A percentile compares a stretch with the other conserved stretches of the same genome.
These are phyloP conservation scores for Bufo gargarizans DNA, from an alignment of 2,113 vertebrate species.

Conservation along the genomic window DNA sequence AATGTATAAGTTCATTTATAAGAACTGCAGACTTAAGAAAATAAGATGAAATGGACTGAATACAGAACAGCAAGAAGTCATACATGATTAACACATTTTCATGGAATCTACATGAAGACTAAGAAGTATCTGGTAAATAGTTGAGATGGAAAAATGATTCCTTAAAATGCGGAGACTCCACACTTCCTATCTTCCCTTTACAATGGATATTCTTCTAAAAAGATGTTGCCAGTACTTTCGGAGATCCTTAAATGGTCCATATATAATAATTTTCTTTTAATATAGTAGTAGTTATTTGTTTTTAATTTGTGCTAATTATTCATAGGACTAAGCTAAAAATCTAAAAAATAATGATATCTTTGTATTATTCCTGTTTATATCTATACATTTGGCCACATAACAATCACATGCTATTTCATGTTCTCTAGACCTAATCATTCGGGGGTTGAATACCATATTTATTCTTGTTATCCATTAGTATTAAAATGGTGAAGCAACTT, in stretches of 20 bases:
- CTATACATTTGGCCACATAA: background rate
- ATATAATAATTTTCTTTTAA: too few species aligned
- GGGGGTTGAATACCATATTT: background rate
- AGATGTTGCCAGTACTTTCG: too few species aligned
- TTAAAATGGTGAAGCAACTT: background rate
- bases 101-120: background rate
- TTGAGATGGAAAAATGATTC: background rate
- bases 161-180: background rate
- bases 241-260: too few species aligned
- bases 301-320: background rate
- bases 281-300: background rate
- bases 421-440: background rate
- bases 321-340: background rate
- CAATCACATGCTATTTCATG: background rate
- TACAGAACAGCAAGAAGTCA: background rate
- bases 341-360: too few species aligned
- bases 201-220: background rate
- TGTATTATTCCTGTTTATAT: background rate
- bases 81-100: background rate
- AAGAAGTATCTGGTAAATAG: background rate
- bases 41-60: background rate
- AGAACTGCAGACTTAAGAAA: background rate
- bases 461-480: background rate
- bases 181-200: background rate
- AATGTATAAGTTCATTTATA: background rate